These are phyloP conservation scores for Drosophila bocqueti DNA, from an alignment of 1,140 invertebrate species.

Conservation along the genomic window DNA sequence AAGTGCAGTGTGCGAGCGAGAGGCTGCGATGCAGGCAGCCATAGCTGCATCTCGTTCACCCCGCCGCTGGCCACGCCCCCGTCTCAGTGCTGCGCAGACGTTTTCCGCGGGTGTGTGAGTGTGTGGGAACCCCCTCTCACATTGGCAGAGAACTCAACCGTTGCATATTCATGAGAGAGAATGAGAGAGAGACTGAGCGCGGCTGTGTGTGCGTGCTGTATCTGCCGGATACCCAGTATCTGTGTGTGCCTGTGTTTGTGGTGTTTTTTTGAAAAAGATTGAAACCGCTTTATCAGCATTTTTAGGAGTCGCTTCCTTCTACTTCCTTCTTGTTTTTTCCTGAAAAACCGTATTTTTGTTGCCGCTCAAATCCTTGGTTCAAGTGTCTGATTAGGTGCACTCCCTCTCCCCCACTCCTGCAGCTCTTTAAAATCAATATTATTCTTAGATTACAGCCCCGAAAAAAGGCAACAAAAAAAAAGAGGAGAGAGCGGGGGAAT, in stretches of 20 bases:
- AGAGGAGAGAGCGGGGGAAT: constrained; percentile 23
- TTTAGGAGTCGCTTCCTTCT: constrained; percentile 64
- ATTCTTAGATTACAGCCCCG: constrained; percentile 71
- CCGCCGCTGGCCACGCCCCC: constrained; percentile 57
- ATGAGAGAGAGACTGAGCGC: constrained; percentile 30
- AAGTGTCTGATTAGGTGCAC: constrained; percentile 82
- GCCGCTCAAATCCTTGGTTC: constrained; percentile 78
- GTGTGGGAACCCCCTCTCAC: constrained; percentile 47
- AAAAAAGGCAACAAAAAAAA: constrained; percentile 55
- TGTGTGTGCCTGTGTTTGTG: constrained; percentile 49
- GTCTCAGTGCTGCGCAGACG: constrained; percentile 62
- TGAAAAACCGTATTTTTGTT: constrained; percentile 76
- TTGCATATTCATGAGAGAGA: constrained; percentile 77
- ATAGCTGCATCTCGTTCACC: constrained; percentile 60
- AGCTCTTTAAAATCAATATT: constrained; percentile 81
- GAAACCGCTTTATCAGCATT: constrained; percentile 79
- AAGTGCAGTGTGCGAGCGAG: constrained; percentile 70
- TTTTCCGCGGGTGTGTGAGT: constrained; percentile 35
- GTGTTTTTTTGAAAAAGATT: constrained; percentile 69
- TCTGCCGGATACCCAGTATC: constrained; percentile 21
- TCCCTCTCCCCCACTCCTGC: constrained; percentile 25
- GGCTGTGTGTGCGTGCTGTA: constrained; percentile 20
- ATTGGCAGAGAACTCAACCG: constrained; percentile 53
- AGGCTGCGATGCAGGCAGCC: constrained; percentile 39
- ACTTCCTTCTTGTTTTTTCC: constrained; percentile 47